Base-by-base conservation (phyloP, 1,140 invertebrate species). In the Papilio aristodemus region DNA sequence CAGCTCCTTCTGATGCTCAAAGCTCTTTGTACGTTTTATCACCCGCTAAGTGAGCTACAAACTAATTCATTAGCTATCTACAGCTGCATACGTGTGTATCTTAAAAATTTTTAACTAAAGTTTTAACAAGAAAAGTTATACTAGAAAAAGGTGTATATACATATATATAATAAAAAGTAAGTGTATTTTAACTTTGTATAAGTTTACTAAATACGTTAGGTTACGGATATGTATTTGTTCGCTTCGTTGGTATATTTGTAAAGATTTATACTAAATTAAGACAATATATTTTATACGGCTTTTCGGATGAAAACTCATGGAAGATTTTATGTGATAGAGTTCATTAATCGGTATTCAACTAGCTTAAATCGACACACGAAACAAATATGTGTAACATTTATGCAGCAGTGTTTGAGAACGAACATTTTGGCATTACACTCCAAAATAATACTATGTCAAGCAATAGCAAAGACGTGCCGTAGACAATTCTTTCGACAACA, bases 111-210 rank as follows among this genome's bases (percentile, higher is more conserved):
- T 32, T 32, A 25, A 54, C 1, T 9, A 22, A 54, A 54, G 22
- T 8, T 54, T 54, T 54, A 54, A 54, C 22, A 54, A 54, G 46
- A 54, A 54, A 54, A 54, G 46, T 54, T 50, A 1, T 8, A 46
- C 7, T 46, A 46, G 1, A 11, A 50, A 50, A 2, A 50, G 9
- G 17, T 50, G 46, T 54, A 22, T 11, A 22, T 25, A 22, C 46
- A 25, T 11, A 22, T 25, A 22, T 19, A 25, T 54, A 54, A 54
- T 54, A 54, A 54, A 14, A 22, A 54, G 17, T 10, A 22, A 6
- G 10, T 14, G 19, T 54, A 54, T 11, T 54, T 54, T 25, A 54
- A 54, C 46, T 54, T 22, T 54, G 8, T 11, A 22, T 54, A 0
- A 9, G 46, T 50, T 50, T 25, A 50, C 2, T 22, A 54, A 54